Conservation (phyloP, 2,113 vertebrate genomes). For the Zosterops hypoxanthus region DNA sequence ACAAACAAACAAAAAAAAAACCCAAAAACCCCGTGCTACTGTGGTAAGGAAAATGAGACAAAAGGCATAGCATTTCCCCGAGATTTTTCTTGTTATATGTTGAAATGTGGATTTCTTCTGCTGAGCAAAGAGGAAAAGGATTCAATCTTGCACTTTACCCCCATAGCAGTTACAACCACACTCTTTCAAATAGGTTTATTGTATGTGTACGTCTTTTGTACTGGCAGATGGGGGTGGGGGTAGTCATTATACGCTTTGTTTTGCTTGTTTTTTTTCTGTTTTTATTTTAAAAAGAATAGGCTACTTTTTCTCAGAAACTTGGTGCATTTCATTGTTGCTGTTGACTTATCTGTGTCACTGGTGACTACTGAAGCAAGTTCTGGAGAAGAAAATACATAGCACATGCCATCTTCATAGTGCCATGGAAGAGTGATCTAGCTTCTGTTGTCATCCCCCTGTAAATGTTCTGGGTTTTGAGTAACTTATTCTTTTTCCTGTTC, state of each 20-base stretch:
- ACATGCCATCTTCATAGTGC: background rate
- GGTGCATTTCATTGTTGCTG: background rate
- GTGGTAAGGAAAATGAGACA: background rate
- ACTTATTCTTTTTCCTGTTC: background rate
- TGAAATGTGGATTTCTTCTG: background rate
- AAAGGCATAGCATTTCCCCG: background rate
- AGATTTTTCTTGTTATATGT: background rate
- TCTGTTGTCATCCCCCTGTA: background rate
- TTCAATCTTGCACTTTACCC: conserved; percentile 2
- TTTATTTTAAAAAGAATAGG: background rate
- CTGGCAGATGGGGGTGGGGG: background rate
- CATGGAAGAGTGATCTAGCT: background rate
- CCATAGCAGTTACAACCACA: background rate
- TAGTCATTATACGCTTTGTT: background rate
- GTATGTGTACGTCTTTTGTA: background rate
- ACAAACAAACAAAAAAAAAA: too few species aligned
- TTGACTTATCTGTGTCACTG: background rate
- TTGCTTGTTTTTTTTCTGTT: background rate
- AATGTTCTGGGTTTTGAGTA: background rate
- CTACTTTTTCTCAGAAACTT: background rate
- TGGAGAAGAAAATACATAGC: background rate
- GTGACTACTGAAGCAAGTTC: background rate
- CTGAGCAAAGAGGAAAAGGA: background rate
- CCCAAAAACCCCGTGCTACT: background rate
- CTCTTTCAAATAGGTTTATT: background rate